A percentile compares a stretch with the other conserved stretches of the same genome.
Evolutionary conservation across 2,797 vertebrate genomes (phyloP).

Genomic region (Luscinia luscinia): DNA sequence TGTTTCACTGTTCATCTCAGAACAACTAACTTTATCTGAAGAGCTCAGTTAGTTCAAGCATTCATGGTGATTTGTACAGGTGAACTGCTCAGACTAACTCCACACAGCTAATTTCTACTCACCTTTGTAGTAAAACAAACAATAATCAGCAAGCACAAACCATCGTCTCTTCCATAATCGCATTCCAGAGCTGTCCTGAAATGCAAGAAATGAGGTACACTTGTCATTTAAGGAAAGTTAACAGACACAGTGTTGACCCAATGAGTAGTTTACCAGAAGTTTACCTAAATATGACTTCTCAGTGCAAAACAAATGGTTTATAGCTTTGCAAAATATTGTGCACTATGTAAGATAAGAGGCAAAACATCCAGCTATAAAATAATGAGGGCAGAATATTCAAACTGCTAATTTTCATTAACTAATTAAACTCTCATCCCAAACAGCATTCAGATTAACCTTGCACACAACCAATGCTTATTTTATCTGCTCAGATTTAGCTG

Average conservation of each 20-base stretch:
- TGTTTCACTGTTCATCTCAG: neutral
- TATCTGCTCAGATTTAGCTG: neutral
- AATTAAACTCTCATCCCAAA: neutral
- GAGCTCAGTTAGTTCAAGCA: neutral
- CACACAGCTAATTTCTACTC: constrained; percentile 54
- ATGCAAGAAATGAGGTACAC: neutral
- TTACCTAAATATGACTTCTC: neutral
- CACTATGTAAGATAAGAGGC: neutral
- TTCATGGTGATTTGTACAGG: neutral
- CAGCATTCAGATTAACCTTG: constrained; percentile 3
- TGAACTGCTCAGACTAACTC: neutral
- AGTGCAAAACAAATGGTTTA: neutral
- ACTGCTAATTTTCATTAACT: constrained; percentile 21
- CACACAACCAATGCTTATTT: neutral
- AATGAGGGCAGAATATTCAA: constrained; percentile 6
- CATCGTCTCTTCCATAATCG: constrained; percentile 97
- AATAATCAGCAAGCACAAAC: constrained; percentile 98
- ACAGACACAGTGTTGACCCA: neutral
- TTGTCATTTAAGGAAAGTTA: neutral
- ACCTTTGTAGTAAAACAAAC: constrained; percentile 99
- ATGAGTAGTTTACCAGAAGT: neutral
- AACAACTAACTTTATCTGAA: neutral
- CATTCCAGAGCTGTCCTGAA: constrained; percentile 99
- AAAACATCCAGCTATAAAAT: neutral
- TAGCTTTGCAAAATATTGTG: neutral